These are phyloP conservation scores for Sipha flava DNA, from an alignment of 1,140 invertebrate genomes.

Conservation along the genomic window DNA sequence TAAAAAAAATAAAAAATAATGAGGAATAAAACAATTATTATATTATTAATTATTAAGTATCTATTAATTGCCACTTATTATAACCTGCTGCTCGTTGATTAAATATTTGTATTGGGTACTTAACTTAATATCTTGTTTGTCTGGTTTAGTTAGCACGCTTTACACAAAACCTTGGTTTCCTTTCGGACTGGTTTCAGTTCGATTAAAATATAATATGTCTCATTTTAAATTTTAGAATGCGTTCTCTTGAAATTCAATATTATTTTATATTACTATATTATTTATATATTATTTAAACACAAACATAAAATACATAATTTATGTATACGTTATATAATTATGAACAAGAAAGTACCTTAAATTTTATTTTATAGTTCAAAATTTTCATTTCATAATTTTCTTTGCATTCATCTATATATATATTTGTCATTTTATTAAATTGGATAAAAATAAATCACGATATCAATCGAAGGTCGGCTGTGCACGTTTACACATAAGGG, in stretches of 20 bases:
- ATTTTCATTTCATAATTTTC: too few relatives aligned
- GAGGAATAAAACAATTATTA: too few relatives aligned
- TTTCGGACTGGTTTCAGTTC: not conserved
- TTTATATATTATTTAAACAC: not conserved
- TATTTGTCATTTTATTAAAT: not conserved
- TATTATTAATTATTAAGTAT: too few relatives aligned
- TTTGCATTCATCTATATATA: too few relatives aligned
- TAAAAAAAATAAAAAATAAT: too few relatives aligned
- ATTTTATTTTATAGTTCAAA: too few relatives aligned
- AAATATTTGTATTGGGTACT: not conserved
- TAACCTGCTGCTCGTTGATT: not conserved
- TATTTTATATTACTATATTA: too few relatives aligned
- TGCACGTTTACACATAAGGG: not conserved
- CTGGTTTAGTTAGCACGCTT: not conserved
- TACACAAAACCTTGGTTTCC: not conserved
- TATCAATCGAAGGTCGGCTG: constrained; percentile 14
- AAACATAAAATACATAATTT: not conserved
- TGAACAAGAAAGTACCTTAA: too few relatives aligned
- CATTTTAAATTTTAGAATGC: not conserved
- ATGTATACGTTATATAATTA: too few relatives aligned
- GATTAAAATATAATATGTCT: not conserved
- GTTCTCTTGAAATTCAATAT: not conserved
- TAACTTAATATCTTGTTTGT: not conserved
- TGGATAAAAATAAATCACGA: not conserved
- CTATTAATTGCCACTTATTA: too few relatives aligned